Evolutionary conservation across 1,140 invertebrate species (phyloP), one percentile per base, ranked within the genome.

Genomic region (Drosophila prosaltans): DNA sequence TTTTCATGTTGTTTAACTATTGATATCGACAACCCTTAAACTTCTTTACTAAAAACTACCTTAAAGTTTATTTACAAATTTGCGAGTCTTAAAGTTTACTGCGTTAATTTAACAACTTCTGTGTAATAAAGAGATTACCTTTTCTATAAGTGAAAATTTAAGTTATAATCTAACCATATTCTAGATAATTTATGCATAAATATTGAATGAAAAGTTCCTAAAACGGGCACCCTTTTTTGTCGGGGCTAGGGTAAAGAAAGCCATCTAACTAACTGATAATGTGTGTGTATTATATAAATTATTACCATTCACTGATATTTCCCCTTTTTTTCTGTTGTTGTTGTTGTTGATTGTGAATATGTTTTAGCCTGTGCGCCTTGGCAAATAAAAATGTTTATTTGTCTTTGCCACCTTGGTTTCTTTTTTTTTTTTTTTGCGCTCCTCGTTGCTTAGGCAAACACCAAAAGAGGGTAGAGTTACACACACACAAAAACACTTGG

Each of bases 331-430:
- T 36, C 6, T 1, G 1, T 36, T 36, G 3, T 7, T 36, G 32
- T 36, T 36, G 32, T 36, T 77, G 65, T 77, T 62, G 69, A 40
- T 40, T 48, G 65, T 74, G 70, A 74, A 66, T 30, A 51, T 51
- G 45, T 51, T 51, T 24, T 10, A 26, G 72, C 62, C 32, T 48
- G 4, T 60, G 16, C 40, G 69, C 63, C 65, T 61, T 61, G 48
- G 40, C 10, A 64, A 70, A 57, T 66, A 51, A 24, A 59, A 39
- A 39, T 40, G 57, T 36, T 32, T 59, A 24, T 59, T 59, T 76
- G 73, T 41, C 55, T 70, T 77, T 77, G 77, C 59, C 70, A 77
- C 74, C 74, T 77, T 74, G n/a, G 48, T 54, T 70, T 16, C 16
- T 16, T 16, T 76, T 69, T 69, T 75, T 63, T 48, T 36, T 55